phyloP scores from a whole-genome alignment of 1,140 invertebrate species.

The Holcopasites calliopsidis region DNA sequence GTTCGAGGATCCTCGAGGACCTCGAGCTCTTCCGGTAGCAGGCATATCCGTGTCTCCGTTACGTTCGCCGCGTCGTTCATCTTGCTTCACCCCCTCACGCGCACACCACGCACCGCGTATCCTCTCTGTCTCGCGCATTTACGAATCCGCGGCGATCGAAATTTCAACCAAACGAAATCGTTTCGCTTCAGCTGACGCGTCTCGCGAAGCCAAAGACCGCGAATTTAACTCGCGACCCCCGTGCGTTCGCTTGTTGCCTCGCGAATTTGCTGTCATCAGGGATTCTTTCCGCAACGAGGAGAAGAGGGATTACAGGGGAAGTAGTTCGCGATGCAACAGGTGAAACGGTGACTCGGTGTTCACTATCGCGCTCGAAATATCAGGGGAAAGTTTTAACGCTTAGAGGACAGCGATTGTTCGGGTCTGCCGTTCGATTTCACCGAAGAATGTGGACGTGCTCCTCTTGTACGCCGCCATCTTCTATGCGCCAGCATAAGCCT shows the following conservation, averaged over 20 bases:
- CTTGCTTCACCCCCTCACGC: conserved; percentile 39
- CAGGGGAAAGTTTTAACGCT: background rate
- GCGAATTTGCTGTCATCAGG: background rate
- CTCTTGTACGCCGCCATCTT: conserved; percentile 48
- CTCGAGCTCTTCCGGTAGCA: conserved; percentile 62
- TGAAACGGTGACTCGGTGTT: conserved; percentile 21
- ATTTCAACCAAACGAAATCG: background rate
- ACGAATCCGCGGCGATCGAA: background rate
- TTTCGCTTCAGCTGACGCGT: conserved; percentile 6
- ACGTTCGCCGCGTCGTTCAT: conserved; percentile 64
- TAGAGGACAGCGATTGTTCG: too few relatives aligned
- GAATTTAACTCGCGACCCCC: background rate
- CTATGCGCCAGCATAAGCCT: background rate
- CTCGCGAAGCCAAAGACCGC: background rate
- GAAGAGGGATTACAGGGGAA: background rate
- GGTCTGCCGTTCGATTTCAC: conserved; percentile 44
- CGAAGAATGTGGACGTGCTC: conserved; percentile 46
- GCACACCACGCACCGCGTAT: background rate
- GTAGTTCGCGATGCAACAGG: conserved; percentile 46
- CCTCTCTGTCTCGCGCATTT: conserved; percentile 1
- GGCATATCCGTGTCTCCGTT: conserved; percentile 64
- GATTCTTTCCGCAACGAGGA: background rate
- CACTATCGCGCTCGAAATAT: conserved; percentile 4
- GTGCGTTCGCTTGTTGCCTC: background rate
- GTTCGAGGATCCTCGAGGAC: conserved; percentile 82